Percentiles rank a stretch among this genome's conserved stretches.
These are phyloP conservation scores for Drosophila repleta DNA, from an alignment of 1,140 invertebrate genomes.

Conservation along the genomic window DNA sequence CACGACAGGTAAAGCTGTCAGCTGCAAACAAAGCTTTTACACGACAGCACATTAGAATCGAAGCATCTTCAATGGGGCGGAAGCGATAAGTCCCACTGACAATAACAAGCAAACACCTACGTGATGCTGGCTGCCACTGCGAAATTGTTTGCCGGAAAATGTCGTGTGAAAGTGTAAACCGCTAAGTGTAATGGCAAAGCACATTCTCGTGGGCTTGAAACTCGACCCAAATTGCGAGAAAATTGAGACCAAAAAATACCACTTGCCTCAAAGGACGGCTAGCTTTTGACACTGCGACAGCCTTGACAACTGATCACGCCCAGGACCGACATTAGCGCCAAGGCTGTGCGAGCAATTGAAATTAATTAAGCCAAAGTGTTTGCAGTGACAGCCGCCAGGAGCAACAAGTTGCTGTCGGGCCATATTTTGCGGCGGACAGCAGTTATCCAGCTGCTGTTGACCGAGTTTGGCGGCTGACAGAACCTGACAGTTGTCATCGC, in stretches of 20 bases:
- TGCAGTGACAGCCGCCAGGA: slow-evolving; percentile 39
- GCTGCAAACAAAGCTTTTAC: slow-evolving; percentile 17
- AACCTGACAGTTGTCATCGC: slow-evolving; percentile 33
- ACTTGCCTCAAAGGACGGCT: slow-evolving; percentile 14
- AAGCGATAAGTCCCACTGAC: slow-evolving; percentile 12
- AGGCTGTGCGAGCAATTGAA: slow-evolving; percentile 49
- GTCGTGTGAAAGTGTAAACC: slow-evolving; percentile 47
- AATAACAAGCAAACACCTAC: slow-evolving; percentile 30
- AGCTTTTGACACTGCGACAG: slow-evolving; percentile 22
- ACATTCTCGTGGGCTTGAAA: background rate
- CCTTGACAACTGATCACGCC: slow-evolving; percentile 15
- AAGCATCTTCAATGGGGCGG: background rate
- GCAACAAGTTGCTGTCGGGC: slow-evolving; percentile 60
- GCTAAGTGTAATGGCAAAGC: slow-evolving; percentile 60
- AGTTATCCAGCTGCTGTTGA: slow-evolving; percentile 16
- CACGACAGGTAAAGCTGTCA: slow-evolving; percentile 29
- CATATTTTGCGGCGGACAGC: background rate
- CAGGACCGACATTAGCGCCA: slow-evolving; percentile 21
- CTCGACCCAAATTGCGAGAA: slow-evolving; percentile 11
- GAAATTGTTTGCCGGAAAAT: slow-evolving; percentile 26
- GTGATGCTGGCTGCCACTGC: background rate
- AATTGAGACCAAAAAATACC: slow-evolving; percentile 23
- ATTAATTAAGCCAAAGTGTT: slow-evolving; percentile 70
- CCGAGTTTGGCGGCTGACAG: slow-evolving; percentile 21
- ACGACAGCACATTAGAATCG: slow-evolving; percentile 19